A percentile compares a stretch with the other conserved stretches of the same genome.
Evolutionary conservation across 2,888 invertebrate genomes (phyloP).

Genomic region (Lathronympha strigana): DNA sequence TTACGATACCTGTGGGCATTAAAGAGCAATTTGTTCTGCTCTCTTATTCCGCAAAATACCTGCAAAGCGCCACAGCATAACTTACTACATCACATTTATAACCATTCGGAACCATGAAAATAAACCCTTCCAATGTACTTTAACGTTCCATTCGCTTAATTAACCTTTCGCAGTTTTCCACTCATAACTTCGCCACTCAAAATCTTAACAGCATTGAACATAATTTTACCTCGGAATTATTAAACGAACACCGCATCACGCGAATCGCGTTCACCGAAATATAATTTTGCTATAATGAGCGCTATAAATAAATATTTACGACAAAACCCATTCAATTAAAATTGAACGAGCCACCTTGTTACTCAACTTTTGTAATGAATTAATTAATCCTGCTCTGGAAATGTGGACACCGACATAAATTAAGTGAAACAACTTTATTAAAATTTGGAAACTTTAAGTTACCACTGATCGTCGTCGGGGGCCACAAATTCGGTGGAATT

Average conservation of each 20-base stretch:
- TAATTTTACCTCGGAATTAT: constrained; percentile 27
- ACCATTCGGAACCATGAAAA: neutral
- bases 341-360: constrained; percentile 55
- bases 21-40: constrained; percentile 62
- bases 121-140: constrained; percentile 11
- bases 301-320: constrained; percentile 64
- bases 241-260: constrained; percentile 28
- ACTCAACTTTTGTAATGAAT: constrained; percentile 69
- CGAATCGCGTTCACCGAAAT: constrained; percentile 27
- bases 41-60: constrained; percentile 59
- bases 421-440: constrained; percentile 63
- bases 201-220: constrained; percentile 28
- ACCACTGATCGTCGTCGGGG: constrained; percentile 59
- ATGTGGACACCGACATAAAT: constrained; percentile 61
- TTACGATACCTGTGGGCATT: constrained; percentile 68
- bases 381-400: constrained; percentile 62
- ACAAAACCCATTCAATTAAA: constrained; percentile 52
- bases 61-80: constrained; percentile 43
- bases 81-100: constrained; percentile 32
- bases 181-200: constrained; percentile 25
- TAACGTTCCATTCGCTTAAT: constrained; percentile 23
- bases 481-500: constrained; percentile 63
- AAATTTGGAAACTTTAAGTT: constrained; percentile 63
- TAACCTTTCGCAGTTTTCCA: constrained; percentile 29
- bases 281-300: constrained; percentile 47